Base-by-base conservation (phyloP, 2,113 vertebrate genomes). In the Morone chrysops region DNA sequence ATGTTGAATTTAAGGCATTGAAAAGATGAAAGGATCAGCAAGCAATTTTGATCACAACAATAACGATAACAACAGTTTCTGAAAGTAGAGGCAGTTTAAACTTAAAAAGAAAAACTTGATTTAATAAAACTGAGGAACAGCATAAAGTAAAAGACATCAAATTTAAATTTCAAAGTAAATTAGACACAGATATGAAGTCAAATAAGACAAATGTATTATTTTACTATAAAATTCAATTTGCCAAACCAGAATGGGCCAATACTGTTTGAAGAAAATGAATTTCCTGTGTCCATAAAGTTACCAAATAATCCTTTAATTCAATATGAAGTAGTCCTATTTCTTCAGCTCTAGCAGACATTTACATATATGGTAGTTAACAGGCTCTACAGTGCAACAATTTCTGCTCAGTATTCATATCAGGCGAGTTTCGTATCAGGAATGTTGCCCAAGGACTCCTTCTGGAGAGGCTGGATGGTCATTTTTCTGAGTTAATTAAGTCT, bases 401-500 rank as follows among this genome's bases (percentile, higher is more conserved):
- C 83, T 77, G 50, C 56, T 91, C 67, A 11, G 84, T 81, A 84
- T 87, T 87, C 86, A 75, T 43, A 60, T 56, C 76, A 70, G 76
- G 54, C 2, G 0, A 25, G 8, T 70, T 41, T 18, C 14, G 20
- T 61, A 60, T n/a, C 20, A 8, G 25, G 59, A n/a, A 25, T 54
- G 17, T 22, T 59, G 78, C 62, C 60, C 57, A 63, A 63, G 43
- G 38, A 68, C 63, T 83, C 68, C 53, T 73, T 50, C 80, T 75
- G 60, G 60, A 85, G 61, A 71, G 47, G 36, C 54, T 68, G 53
- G 22, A 72, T 72, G 75, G 63, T 75, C 13, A 69, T 86, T 85
- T 31, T 76, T 84, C 41, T 74, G 51, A 73, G 61, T 82, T 85
- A 77, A 87, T 91, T 74, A 81, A 74, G 40, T 89, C 83, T 82